Percentiles rank a stretch among this genome's conserved stretches.
phyloP scores from a whole-genome alignment of 2,113 vertebrate genomes.

The Calonectris borealis region DNA sequence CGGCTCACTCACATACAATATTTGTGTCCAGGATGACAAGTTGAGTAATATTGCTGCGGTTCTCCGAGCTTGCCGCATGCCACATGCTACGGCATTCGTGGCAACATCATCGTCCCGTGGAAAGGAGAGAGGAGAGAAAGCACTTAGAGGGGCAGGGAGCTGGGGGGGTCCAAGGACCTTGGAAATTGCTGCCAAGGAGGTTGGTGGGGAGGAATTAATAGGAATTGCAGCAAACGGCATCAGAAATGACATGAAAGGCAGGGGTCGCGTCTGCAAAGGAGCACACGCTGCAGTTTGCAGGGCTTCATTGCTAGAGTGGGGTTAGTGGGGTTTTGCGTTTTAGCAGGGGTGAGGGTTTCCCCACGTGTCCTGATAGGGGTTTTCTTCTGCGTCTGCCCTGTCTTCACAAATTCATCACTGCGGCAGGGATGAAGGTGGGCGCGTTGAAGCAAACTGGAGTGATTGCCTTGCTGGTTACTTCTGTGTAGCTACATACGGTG shows the following conservation, averaged over 20 bases:
- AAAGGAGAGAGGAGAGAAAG: neutral
- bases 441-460: neutral
- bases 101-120: neutral
- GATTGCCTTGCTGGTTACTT: neutral
- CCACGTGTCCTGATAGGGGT: neutral
- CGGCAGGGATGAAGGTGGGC: neutral
- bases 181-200: neutral
- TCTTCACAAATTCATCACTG: neutral
- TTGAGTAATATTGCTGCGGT: neutral
- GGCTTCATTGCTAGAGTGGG: fast-evolving
- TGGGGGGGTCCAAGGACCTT: neutral
- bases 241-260: neutral
- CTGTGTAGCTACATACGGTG: neutral
- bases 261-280: neutral
- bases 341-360: neutral
- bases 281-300: neutral
- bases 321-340: neutral
- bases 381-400: neutral
- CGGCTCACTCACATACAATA: neutral
- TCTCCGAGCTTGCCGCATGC: neutral
- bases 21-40: slow-evolving; percentile 32
- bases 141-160: neutral
- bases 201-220: neutral
- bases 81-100: neutral
- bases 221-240: neutral